Conservation (phyloP, 2,888 invertebrate genomes). For the Yponomeuta sedellus region DNA sequence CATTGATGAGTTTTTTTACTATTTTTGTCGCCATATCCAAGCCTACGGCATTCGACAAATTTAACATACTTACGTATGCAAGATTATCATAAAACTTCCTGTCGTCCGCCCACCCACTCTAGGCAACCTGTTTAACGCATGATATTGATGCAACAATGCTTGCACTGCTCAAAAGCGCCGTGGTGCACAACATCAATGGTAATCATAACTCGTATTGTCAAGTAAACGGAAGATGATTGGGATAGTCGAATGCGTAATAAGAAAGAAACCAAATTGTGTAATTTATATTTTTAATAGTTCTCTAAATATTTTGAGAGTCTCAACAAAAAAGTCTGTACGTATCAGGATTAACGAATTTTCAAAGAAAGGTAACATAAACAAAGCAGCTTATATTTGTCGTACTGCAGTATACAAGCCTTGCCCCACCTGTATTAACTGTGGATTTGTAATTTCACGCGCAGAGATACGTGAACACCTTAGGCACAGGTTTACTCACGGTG, state of each 20-base stretch:
- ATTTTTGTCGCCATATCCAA: not conserved
- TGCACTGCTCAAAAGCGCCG: constrained; percentile 3
- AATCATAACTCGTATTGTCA: not conserved
- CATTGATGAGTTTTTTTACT: not conserved
- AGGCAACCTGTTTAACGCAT: constrained; percentile 11
- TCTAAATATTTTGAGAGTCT: too few species aligned
- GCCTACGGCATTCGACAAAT: not conserved
- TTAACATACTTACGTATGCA: not conserved
- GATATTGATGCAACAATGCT: constrained; percentile 2
- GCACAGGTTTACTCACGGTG: too few species aligned
- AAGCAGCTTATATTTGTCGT: too few species aligned
- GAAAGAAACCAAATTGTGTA: too few species aligned
- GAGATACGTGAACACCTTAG: too few species aligned
- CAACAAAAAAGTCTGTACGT: too few species aligned
- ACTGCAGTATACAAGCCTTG: too few species aligned
- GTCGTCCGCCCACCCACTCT: constrained; percentile 11
- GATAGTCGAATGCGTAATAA: not conserved
- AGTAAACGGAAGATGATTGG: not conserved
- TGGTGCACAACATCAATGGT: not conserved
- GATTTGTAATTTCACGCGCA: too few species aligned
- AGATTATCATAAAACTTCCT: constrained; percentile 14
- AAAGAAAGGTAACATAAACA: too few species aligned
- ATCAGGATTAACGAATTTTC: too few species aligned
- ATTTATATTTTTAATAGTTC: too few species aligned
- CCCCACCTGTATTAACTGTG: too few species aligned